phyloP scores from a whole-genome alignment of 2,113 vertebrate genomes.

The Charadrius vociferus region DNA sequence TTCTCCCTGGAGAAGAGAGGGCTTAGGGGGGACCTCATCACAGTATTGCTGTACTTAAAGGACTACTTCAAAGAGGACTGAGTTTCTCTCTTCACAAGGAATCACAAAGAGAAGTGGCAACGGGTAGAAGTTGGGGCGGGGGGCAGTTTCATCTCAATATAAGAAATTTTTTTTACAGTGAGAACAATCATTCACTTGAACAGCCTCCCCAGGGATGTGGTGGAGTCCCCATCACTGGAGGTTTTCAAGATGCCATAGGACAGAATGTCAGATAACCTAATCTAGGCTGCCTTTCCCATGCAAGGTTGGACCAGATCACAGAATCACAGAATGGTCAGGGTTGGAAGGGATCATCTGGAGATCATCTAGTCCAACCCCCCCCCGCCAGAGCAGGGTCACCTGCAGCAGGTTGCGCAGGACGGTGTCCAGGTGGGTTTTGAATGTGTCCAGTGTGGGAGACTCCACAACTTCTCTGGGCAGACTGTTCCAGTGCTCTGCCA shows the following conservation, averaged over 20 bases:
- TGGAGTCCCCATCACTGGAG: accelerated
- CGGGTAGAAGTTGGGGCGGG: background rate
- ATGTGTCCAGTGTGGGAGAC: too few relatives aligned
- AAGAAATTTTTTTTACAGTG: background rate
- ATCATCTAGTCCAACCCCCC: too few relatives aligned
- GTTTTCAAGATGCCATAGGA: background rate
- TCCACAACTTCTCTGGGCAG: too few relatives aligned
- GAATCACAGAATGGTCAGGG: too few relatives aligned
- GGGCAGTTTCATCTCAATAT: background rate
- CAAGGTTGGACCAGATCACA: background rate
- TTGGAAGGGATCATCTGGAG: too few relatives aligned
- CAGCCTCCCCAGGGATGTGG: background rate
- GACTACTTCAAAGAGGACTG: background rate
- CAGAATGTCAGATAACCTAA: background rate
- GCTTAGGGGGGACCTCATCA: background rate
- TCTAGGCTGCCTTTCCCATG: background rate
- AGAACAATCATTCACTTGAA: background rate
- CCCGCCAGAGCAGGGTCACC: too few relatives aligned
- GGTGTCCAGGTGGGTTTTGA: too few relatives aligned
- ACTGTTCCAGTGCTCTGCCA: too few relatives aligned
- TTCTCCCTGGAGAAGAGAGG: background rate
- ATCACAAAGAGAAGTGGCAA: background rate
- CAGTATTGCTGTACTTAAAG: background rate
- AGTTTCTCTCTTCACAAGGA: background rate
- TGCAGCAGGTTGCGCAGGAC: too few relatives aligned